Percentiles rank a stretch among this genome's conserved stretches.
Conservation (phyloP, 2,797 vertebrate genomes). For the Brachyalestes nurse region DNA sequence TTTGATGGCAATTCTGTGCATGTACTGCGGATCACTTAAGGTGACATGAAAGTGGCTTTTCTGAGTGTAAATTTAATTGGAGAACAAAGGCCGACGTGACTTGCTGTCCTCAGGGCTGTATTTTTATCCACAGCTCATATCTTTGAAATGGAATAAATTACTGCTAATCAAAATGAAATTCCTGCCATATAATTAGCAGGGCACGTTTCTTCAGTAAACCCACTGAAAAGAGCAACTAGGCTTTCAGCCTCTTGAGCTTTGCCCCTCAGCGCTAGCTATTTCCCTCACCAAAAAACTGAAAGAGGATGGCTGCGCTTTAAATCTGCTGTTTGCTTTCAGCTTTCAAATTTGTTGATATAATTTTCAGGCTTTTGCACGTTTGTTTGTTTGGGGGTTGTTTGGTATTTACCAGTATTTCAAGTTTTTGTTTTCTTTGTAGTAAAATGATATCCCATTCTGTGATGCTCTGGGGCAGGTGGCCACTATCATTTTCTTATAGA, state of each 20-base stretch:
- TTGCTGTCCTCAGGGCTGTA: conserved; percentile 6
- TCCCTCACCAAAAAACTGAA: too few relatives aligned
- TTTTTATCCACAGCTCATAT: not conserved
- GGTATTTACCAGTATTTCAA: not conserved
- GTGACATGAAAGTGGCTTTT: conserved; percentile 4
- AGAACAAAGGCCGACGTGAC: conserved; percentile 17
- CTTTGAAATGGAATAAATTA: conserved; percentile 17
- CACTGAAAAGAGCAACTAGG: not conserved
- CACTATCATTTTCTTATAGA: not conserved
- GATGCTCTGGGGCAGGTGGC: not conserved
- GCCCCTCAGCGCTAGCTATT: not conserved
- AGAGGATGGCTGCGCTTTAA: not conserved
- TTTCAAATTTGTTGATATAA: not conserved
- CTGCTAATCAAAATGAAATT: conserved; percentile 22
- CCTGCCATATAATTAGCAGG: not conserved
- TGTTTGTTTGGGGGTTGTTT: not conserved
- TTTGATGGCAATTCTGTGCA: not conserved
- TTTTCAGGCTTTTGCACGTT: not conserved
- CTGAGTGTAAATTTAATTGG: conserved; percentile 1
- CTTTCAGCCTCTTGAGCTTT: not conserved
- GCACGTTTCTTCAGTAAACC: not conserved
- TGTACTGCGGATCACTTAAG: not conserved
- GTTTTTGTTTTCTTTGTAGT: too few relatives aligned
- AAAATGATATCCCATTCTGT: not conserved
- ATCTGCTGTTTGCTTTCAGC: not conserved